Evolutionary conservation across 2,797 vertebrate species (phyloP).

Genomic region (Ptychobarbus kaznakovi): DNA sequence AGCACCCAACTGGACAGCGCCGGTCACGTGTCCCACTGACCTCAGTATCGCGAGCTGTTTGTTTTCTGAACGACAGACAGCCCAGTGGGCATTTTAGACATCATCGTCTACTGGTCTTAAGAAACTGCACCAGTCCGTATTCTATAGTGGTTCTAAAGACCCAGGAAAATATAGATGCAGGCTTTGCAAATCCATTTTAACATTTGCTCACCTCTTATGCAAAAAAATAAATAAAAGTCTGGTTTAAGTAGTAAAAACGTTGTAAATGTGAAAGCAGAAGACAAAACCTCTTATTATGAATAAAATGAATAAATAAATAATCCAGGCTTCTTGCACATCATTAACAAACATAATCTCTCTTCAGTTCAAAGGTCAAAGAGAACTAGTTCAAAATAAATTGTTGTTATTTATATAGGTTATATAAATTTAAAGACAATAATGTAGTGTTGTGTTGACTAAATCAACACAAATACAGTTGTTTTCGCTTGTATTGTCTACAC

Average conservation of each 20-base stretch:
- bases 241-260: neutral
- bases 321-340: neutral
- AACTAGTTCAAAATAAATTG: too few relatives aligned
- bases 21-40: conserved; percentile 47
- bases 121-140: neutral
- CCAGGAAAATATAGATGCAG: too few relatives aligned
- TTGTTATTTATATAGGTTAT: neutral
- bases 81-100: neutral
- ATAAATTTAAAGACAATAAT: too few relatives aligned
- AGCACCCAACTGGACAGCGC: conserved; percentile 41
- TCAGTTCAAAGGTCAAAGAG: neutral
- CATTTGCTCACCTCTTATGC: too few relatives aligned
- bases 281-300: neutral
- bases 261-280: neutral
- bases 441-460: neutral
- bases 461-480: neutral
- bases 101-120: neutral
- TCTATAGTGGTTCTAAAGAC: neutral
- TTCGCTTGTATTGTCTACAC: neutral
- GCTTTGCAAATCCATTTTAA: neutral
- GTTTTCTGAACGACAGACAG: neutral
- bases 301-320: neutral
- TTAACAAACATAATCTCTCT: neutral
- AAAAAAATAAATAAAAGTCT: neutral
- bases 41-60: conserved; percentile 22